phyloP scores from a whole-genome alignment of 2,888 invertebrate species.

The Dynastes hyllus region DNA sequence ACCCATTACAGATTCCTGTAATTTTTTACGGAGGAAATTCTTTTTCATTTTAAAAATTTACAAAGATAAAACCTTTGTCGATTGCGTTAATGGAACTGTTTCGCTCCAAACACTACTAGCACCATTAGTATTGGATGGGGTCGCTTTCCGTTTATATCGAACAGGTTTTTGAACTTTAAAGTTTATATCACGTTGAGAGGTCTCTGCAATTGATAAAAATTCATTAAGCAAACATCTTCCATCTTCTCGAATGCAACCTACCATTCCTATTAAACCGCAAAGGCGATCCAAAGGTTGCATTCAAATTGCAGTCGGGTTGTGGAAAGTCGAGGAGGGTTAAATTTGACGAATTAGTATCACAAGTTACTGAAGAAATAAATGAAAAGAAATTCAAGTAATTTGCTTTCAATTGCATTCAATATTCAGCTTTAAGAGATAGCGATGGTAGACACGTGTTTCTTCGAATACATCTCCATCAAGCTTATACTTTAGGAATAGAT shows the following conservation, averaged over 20 bases:
- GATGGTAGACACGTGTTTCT: too few relatives aligned
- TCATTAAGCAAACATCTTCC: too few relatives aligned
- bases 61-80: slow-evolving; percentile 54
- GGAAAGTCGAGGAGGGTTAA: slow-evolving; percentile 62
- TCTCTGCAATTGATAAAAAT: not conserved
- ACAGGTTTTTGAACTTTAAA: slow-evolving; percentile 48
- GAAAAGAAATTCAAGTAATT: not conserved
- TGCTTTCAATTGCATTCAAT: not conserved
- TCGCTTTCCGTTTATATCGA: slow-evolving; percentile 46
- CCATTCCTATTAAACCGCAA: slow-evolving; percentile 10
- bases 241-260: not conserved
- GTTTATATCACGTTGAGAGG: not conserved
- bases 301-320: slow-evolving; percentile 62
- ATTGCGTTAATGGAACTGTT: slow-evolving; percentile 57
- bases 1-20: slow-evolving; percentile 63
- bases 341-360: slow-evolving; percentile 49
- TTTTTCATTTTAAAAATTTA: slow-evolving; percentile 47
- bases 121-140: slow-evolving; percentile 26
- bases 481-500: too few relatives aligned
- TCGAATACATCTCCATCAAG: too few relatives aligned
- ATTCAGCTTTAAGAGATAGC: not conserved
- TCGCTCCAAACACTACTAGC: slow-evolving; percentile 54
- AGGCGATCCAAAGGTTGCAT: slow-evolving; percentile 50
- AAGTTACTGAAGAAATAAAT: slow-evolving; percentile 52
- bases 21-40: not conserved